Base-by-base conservation (phyloP, 2,113 vertebrate genomes). In the Gymnogyps californianus region DNA sequence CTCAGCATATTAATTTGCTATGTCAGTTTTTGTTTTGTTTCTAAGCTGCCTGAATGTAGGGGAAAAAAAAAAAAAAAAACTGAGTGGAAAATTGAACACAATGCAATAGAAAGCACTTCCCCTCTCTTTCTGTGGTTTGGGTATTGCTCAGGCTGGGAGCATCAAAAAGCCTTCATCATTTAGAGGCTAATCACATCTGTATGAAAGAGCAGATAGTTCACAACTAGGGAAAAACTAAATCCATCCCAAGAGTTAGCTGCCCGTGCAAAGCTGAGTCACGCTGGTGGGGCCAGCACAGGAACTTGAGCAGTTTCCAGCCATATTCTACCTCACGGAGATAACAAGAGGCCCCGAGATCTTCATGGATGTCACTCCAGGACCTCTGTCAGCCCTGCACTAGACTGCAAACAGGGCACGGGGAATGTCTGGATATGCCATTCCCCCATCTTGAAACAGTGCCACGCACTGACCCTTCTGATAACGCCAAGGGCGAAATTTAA, bases 11-110 rank as follows among this genome's bases (percentile, higher is more conserved):
- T 93, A 94, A 95, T 95, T 94, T 94, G 66, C 75, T 93, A 77
- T 94, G 96, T 96, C 93, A 74, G 78, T 72, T 94, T 95, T 42
- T 94, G 62, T 65, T 89, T 95, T 91, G 44, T 67, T 87, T 87
- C 75, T 85, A 80, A 87, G 65, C 32, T 70, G 84, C 22, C 89
- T 87, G 69, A 93, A 89, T 70, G 93, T 29, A 57, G 64, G 6
- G 29, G 6, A 6, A 40, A 55, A 25, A 78, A 84, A 67, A 74
- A 74, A 10, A 10, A 21, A 29, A 29, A 44, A 6, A 13, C 24
- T 58, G 61, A 87, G 44, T 52, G 66, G 87, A 89, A 93, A 91
- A 97, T 92, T 62, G 95, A 94, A 88, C 74, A 70, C 94, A 96
- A 95, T 87, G 74, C 66, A 91, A 93, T 34, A 70, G n/a, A 95